Conservation (phyloP, 2,113 vertebrate species). For the Phyllostomus hastatus region DNA sequence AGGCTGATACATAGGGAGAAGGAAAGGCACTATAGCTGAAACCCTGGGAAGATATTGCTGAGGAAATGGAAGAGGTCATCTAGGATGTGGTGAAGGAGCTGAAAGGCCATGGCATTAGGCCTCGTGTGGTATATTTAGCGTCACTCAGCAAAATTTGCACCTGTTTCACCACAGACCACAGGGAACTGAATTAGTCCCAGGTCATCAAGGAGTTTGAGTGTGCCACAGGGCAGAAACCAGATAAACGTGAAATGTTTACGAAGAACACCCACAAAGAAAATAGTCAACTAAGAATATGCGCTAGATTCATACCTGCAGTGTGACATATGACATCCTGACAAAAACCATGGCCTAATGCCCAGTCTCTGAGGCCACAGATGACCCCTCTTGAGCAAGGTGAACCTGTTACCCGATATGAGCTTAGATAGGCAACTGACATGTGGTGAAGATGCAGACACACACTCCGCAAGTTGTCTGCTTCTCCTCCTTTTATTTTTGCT, state of each 20-base stretch:
- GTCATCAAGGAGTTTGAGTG: neutral
- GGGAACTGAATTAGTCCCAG: neutral
- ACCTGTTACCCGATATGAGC: neutral
- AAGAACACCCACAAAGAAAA: neutral
- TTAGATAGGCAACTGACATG: neutral
- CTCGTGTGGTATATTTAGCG: neutral
- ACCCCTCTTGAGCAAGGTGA: neutral
- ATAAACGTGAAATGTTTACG: neutral
- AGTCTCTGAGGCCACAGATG: neutral
- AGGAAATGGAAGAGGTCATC: neutral
- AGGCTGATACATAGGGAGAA: neutral
- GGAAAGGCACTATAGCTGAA: neutral
- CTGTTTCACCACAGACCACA: neutral
- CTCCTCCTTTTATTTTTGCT: neutral
- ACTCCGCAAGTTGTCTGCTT: neutral
- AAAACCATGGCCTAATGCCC: neutral
- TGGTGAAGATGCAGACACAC: neutral
- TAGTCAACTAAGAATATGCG: neutral
- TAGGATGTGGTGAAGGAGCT: neutral
- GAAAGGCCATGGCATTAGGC: neutral
- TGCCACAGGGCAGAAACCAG: neutral
- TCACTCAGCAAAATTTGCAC: neutral
- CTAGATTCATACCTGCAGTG: neutral
- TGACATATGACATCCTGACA: neutral
- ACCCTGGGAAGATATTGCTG: neutral